phyloP scores from a whole-genome alignment of 1,140 invertebrate species.

The Drosophila paulistorum region DNA sequence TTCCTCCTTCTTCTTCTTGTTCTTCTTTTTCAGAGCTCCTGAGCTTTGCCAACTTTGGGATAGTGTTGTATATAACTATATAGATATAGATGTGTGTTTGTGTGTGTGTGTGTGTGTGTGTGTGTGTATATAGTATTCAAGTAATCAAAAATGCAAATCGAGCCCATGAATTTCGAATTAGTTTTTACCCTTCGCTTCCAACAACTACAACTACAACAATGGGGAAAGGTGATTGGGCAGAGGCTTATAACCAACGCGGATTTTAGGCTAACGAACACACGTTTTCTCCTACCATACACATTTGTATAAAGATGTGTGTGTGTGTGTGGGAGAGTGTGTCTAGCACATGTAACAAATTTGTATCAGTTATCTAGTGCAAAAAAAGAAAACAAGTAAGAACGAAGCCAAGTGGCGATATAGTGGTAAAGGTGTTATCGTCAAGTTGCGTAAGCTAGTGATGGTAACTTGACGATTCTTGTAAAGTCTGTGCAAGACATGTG shows the following conservation, averaged over 20 bases:
- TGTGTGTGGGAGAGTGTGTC: not conserved
- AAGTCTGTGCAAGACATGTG: not conserved
- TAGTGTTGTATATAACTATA: conserved; percentile 5
- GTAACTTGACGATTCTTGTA: conserved; percentile 20
- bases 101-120: conserved; percentile 15
- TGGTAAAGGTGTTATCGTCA: conserved; percentile 32
- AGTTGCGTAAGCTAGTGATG: conserved; percentile 26
- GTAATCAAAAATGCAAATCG: conserved; percentile 81
- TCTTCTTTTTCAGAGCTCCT: not conserved
- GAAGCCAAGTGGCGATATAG: conserved; percentile 21
- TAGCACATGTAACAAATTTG: conserved; percentile 72
- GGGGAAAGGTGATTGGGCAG: conserved; percentile 2
- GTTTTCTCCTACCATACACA: not conserved
- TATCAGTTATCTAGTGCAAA: conserved; percentile 65
- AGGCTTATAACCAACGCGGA: conserved; percentile 64
- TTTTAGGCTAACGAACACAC: conserved; percentile 78
- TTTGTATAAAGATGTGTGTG: conserved; percentile 39
- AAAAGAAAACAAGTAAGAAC: conserved; percentile 15
- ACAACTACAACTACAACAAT: conserved; percentile 36
- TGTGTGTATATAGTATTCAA: conserved; percentile 62
- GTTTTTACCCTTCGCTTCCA: conserved; percentile 64
- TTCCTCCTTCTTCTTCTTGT: not conserved
- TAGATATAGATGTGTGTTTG: conserved; percentile 9
- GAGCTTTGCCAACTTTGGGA: not conserved
- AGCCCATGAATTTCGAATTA: conserved; percentile 81